Conservation (phyloP, 2,113 vertebrate species). For the Lathamus discolor region DNA sequence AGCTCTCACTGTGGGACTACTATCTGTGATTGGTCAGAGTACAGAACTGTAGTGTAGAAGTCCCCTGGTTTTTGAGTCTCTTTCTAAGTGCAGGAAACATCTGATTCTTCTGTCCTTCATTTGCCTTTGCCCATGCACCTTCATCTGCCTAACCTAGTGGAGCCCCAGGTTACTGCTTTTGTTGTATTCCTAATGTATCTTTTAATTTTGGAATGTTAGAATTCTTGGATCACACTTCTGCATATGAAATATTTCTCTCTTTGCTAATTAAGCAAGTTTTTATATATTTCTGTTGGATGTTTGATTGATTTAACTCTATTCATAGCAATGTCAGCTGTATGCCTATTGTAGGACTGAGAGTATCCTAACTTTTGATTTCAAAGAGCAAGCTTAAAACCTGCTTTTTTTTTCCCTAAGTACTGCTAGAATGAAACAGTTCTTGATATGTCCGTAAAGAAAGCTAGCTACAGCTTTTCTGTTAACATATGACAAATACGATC, state of each 20-base stretch:
- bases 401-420: neutral
- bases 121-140: neutral
- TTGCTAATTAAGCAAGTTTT: neutral
- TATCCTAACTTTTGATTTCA: neutral
- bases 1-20: neutral
- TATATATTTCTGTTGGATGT: neutral
- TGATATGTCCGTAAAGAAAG: neutral
- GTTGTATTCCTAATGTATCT: neutral
- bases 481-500: neutral
- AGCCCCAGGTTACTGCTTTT: neutral
- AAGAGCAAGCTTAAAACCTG: neutral
- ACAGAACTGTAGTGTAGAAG: neutral
- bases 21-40: neutral
- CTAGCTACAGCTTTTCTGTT: neutral
- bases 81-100: neutral
- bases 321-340: neutral
- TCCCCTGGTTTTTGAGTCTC: neutral
- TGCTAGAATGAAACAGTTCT: neutral
- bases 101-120: neutral
- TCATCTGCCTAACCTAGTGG: neutral
- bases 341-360: neutral
- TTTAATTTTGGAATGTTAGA: neutral
- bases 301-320: neutral
- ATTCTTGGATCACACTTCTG: neutral
- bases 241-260: neutral